phyloP scores from a whole-genome alignment of 1,140 invertebrate genomes.

The Sinella curviseta region DNA sequence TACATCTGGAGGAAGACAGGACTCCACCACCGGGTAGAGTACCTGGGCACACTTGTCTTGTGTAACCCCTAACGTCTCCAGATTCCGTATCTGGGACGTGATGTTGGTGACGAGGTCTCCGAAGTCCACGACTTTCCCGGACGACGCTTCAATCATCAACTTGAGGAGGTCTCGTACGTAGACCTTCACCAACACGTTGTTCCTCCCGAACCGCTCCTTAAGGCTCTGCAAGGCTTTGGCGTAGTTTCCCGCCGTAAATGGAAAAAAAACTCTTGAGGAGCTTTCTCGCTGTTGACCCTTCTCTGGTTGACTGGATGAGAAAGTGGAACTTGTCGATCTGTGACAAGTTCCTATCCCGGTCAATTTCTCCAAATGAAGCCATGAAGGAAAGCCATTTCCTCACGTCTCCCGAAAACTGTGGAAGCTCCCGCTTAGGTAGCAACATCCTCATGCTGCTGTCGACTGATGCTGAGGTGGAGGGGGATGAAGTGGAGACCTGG shows the following conservation, averaged over 20 bases:
- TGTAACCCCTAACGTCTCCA: slow-evolving; percentile 20
- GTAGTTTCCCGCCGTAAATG: slow-evolving; percentile 30
- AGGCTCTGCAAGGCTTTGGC: slow-evolving; percentile 25
- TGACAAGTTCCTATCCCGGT: slow-evolving; percentile 51
- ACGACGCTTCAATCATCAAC: background rate
- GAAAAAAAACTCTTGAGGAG: slow-evolving; percentile 32
- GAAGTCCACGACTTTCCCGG: background rate
- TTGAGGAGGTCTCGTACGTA: slow-evolving; percentile 32
- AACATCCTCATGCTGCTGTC: too few relatives aligned
- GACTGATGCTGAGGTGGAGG: too few relatives aligned
- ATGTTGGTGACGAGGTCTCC: background rate
- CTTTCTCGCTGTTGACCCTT: slow-evolving; percentile 11
- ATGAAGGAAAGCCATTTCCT: slow-evolving; percentile 54
- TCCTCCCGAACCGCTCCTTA: slow-evolving; percentile 11
- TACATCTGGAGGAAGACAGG: slow-evolving; percentile 42
- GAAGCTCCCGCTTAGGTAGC: slow-evolving; percentile 27
- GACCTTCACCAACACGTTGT: slow-evolving; percentile 16
- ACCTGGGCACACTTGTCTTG: background rate
- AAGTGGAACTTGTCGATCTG: slow-evolving; percentile 52
- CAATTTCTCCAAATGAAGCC: slow-evolving; percentile 53
- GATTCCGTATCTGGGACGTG: background rate
- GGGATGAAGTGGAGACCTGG: too few relatives aligned
- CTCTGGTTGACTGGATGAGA: slow-evolving; percentile 27
- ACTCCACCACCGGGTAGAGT: slow-evolving; percentile 38
- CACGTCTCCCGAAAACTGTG: slow-evolving; percentile 52